phyloP scores from a whole-genome alignment of 1,140 invertebrate genomes.

The Eciton burchellii region DNA sequence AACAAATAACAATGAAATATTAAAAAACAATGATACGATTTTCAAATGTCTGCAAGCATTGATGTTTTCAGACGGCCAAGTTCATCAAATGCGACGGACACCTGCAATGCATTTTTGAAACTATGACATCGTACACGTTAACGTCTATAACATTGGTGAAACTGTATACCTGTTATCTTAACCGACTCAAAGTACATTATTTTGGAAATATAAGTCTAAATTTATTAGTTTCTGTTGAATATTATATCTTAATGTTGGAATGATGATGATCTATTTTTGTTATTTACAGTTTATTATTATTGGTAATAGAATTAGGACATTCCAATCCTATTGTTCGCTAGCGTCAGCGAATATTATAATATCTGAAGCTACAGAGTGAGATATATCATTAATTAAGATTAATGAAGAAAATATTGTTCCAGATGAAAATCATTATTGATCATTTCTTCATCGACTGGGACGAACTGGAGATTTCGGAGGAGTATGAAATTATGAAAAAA shows the following conservation, averaged over 20 bases:
- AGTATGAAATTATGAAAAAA: constrained; percentile 38
- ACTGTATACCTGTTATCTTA: constrained; percentile 36
- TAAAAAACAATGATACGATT: no score
- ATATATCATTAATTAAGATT: no score
- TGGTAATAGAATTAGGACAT: no score
- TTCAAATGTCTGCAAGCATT: not conserved
- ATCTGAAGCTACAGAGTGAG: no score
- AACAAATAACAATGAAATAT: not conserved
- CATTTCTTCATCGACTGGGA: constrained; percentile 21
- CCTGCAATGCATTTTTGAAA: constrained; percentile 28
- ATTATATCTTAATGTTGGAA: not conserved
- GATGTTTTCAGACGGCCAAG: not conserved
- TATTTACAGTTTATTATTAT: no score
- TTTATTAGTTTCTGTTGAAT: not conserved
- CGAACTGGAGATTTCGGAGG: constrained; percentile 29
- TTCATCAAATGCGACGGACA: not conserved
- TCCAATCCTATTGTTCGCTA: no score
- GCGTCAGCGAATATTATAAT: no score
- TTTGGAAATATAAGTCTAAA: no score
- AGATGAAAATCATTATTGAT: constrained; percentile 44
- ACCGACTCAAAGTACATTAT: constrained; percentile 34
- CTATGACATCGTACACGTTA: constrained; percentile 3
- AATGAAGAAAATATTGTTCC: not conserved
- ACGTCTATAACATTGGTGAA: constrained; percentile 24
- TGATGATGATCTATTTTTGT: no score